Evolutionary conservation across 1,140 invertebrate genomes (phyloP).

Genomic region (Brachionus asplanchnoidis): DNA sequence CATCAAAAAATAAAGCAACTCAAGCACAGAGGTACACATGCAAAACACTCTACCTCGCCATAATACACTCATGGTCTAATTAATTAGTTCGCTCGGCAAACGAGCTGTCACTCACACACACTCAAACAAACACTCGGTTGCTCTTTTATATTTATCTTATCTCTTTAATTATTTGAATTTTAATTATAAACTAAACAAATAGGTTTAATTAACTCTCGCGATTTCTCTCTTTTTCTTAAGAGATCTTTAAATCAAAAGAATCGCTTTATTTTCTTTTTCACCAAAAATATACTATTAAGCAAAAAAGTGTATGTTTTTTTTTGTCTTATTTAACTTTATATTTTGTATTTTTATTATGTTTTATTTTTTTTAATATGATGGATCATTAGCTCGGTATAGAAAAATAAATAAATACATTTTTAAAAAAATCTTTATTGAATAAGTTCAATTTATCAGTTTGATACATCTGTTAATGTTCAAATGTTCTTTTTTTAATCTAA

Average conservation of each 20-base stretch:
- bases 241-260: background rate
- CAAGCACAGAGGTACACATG: background rate
- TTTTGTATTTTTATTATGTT: no score
- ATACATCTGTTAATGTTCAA: no score
- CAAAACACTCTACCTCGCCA: background rate
- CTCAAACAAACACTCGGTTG: background rate
- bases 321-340: no score
- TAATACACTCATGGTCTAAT: constrained; percentile 14
- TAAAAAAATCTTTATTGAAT: no score
- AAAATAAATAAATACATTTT: no score
- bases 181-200: constrained; percentile 4
- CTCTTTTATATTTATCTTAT: background rate
- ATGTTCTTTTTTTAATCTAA: no score
- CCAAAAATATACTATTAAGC: no score
- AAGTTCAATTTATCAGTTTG: no score
- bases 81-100: background rate
- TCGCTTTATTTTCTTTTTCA: background rate
- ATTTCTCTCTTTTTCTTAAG: background rate
- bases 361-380: no score
- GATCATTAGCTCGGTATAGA: no score
- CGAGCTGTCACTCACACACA: constrained; percentile 5
- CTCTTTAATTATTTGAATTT: background rate
- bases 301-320: no score
- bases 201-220: background rate
- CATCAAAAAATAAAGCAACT: background rate